A percentile compares a stretch with the other conserved stretches of the same genome.
Evolutionary conservation across 2,113 vertebrate genomes (phyloP).

Genomic region (Erythrocercus mccallii): DNA sequence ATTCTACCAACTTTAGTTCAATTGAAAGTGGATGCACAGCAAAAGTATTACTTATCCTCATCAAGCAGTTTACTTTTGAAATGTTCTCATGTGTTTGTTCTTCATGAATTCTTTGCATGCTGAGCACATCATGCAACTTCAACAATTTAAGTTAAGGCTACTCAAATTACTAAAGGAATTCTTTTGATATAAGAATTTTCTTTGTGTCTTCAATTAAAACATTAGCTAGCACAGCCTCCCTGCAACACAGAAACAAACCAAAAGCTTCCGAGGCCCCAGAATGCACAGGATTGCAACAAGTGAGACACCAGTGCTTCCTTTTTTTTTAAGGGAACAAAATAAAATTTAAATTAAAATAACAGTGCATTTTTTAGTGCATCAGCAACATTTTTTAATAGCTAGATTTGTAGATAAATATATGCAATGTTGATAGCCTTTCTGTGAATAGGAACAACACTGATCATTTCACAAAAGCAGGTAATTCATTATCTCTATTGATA

Average conservation of each 20-base stretch:
- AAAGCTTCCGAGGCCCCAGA: too few species aligned
- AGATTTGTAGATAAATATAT: background rate
- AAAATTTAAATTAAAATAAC: background rate
- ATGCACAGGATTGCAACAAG: background rate
- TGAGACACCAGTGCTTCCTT: background rate
- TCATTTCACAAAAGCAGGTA: background rate
- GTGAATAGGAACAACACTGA: background rate
- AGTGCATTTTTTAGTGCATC: background rate
- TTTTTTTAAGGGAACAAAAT: background rate
- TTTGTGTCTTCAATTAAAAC: background rate
- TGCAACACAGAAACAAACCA: background rate
- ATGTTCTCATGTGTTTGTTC: background rate
- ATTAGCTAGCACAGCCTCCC: background rate
- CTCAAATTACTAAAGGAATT: background rate
- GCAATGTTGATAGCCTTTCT: background rate
- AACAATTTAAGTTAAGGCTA: background rate
- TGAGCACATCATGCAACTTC: background rate
- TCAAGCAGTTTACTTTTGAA: background rate
- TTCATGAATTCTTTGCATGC: background rate
- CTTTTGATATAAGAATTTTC: background rate
- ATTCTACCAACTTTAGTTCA: background rate
- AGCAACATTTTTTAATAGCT: background rate
- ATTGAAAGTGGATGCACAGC: background rate
- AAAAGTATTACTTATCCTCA: background rate
- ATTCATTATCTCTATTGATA: background rate